A percentile compares a stretch with the other conserved stretches of the same genome.
Conservation (phyloP, 2,888 invertebrate genomes). For the Eupithecia subfuscata region DNA sequence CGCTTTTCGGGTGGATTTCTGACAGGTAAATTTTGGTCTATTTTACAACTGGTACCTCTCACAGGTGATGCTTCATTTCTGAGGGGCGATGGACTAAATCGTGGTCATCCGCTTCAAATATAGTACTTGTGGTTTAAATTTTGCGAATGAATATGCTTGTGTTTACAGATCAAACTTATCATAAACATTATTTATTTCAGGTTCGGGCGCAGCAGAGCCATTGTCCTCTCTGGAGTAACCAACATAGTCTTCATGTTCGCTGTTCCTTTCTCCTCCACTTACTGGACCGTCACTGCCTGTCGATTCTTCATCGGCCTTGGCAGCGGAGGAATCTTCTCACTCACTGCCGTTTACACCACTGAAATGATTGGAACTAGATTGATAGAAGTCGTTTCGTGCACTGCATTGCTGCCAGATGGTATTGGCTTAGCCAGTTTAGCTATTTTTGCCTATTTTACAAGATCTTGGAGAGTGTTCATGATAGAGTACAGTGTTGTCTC, state of each 20-base stretch:
- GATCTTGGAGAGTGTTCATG: slow-evolving; percentile 57
- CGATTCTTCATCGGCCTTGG: slow-evolving; percentile 87
- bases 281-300: slow-evolving; percentile 81
- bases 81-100: neutral
- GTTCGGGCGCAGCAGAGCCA: slow-evolving; percentile 79
- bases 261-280: slow-evolving; percentile 85
- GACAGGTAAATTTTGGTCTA: slow-evolving; percentile 54
- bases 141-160: no score
- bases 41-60: neutral
- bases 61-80: neutral
- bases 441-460: slow-evolving; percentile 56
- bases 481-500: slow-evolving; percentile 50
- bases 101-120: neutral
- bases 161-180: neutral
- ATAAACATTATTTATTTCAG: slow-evolving; percentile 48
- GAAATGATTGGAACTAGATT: slow-evolving; percentile 82
- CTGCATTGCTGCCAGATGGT: slow-evolving; percentile 53
- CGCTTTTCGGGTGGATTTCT: slow-evolving; percentile 64
- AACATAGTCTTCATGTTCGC: slow-evolving; percentile 86
- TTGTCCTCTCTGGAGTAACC: slow-evolving; percentile 86
- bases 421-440: slow-evolving; percentile 51
- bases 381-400: slow-evolving; percentile 63
- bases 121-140: no score
- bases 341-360: slow-evolving; percentile 74
- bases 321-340: slow-evolving; percentile 89